These are phyloP conservation scores for Boloria euphrosyne DNA, from an alignment of 2,888 invertebrate species.

Conservation along the genomic window DNA sequence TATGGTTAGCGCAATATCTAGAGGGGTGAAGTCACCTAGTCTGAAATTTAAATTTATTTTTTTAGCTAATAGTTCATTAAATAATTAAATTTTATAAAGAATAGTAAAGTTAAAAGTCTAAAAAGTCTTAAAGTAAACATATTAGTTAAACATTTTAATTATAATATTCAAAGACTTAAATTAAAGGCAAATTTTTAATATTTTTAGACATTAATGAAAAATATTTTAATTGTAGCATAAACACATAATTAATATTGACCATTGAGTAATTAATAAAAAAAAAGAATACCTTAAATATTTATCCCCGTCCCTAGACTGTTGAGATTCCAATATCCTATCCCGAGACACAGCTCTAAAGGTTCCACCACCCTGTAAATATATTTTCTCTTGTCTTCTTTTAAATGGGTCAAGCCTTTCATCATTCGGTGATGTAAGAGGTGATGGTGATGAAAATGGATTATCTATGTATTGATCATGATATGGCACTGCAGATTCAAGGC, in stretches of 20 bases:
- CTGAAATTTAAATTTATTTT: conserved; percentile 47
- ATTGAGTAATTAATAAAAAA: conserved; percentile 1
- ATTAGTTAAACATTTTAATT: too few species aligned
- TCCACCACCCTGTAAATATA: conserved; percentile 77
- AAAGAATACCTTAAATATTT: conserved; percentile 69
- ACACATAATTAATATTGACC: too few species aligned
- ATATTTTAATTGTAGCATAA: too few species aligned
- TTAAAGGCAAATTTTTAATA: too few species aligned
- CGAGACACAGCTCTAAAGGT: conserved; percentile 74
- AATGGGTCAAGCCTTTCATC: conserved; percentile 71
- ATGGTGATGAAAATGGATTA: conserved; percentile 79
- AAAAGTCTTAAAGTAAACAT: too few species aligned
- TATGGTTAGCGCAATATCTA: conserved; percentile 78
- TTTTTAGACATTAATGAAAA: too few species aligned
- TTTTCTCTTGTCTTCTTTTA: conserved; percentile 68
- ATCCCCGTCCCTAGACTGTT: conserved; percentile 69
- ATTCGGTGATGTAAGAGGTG: conserved; percentile 76
- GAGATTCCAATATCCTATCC: conserved; percentile 72
- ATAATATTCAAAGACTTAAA: too few species aligned
- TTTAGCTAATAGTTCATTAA: background rate
- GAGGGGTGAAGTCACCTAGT: conserved; percentile 71
- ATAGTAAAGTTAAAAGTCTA: too few species aligned
- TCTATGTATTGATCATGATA: conserved; percentile 77
- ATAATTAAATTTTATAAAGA: too few species aligned
- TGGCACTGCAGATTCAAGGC: conserved; percentile 63